Evolutionary conservation across 2,888 invertebrate species (phyloP).

Genomic region (Toxonevra muliebris): DNA sequence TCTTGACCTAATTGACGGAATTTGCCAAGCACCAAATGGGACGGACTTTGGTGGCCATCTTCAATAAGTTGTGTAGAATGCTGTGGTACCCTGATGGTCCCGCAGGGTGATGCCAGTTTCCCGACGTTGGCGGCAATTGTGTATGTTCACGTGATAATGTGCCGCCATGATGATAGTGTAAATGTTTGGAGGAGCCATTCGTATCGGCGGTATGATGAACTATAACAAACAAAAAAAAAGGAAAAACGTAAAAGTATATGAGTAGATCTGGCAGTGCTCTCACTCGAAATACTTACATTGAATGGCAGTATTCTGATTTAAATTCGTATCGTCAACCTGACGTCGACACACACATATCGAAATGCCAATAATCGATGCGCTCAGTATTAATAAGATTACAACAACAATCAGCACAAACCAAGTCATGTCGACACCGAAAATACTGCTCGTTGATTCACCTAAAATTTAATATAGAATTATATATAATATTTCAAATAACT

Average conservation of each 20-base stretch:
- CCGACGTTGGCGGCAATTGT: conserved; percentile 75
- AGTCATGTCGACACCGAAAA: conserved; percentile 78
- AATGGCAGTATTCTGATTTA: conserved; percentile 67
- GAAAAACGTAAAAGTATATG: background rate
- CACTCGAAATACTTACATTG: conserved; percentile 61
- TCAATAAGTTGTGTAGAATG: conserved; percentile 67
- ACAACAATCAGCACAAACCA: conserved; percentile 81
- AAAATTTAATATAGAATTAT: conserved; percentile 23
- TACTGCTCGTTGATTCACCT: conserved; percentile 72
- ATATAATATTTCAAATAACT: background rate
- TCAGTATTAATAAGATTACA: conserved; percentile 74
- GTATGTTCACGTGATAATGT: conserved; percentile 69
- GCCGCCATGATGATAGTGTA: conserved; percentile 66
- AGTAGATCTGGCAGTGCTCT: no score
- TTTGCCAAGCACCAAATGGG: conserved; percentile 94
- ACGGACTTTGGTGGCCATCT: conserved; percentile 83
- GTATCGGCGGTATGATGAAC: conserved; percentile 69
- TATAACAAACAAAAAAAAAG: conserved; percentile 32
- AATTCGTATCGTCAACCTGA: conserved; percentile 55
- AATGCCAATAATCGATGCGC: conserved; percentile 75
- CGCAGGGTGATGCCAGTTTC: conserved; percentile 97
- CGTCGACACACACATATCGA: conserved; percentile 82
- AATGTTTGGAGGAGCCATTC: conserved; percentile 74
- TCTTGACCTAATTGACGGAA: conserved; percentile 70
- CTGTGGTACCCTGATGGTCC: conserved; percentile 70